Base-by-base conservation (phyloP, 2,888 invertebrate genomes). In the Brachyopa scutellaris region DNA sequence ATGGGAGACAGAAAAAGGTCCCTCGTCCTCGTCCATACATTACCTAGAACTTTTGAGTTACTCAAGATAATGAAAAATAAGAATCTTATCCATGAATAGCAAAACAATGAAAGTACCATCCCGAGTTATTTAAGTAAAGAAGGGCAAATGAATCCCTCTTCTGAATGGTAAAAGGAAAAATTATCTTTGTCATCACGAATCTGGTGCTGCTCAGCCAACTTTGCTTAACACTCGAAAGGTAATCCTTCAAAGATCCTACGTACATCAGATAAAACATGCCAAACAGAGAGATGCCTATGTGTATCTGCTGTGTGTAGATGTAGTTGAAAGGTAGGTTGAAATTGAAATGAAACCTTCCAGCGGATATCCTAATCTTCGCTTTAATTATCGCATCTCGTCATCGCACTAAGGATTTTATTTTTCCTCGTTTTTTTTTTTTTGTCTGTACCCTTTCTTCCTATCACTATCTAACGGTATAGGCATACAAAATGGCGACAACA, bases 351-450 rank as follows among this genome's bases (percentile, higher is more conserved):
- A 38, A 33, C 19, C 59, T 11, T 53, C 31, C 31, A 61, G 40
- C 21, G 59, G 70, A 61, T 70, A 42, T 70, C 70, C 33, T 61
- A 31, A 61, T 61, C 49, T 51, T 40, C 17, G 19, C 31, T 15
- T 59, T 61, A 70, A 51, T 61, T 70, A 61, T 70, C 61, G 51
- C 42, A 70, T 70, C 61, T 51, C 29, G 9, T 15, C 31, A 70
- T 70, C 70, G 49, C 36, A 42, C 61, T 15, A 15, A 51, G 11
- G n/a, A n/a, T n/a, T 33, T 11, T 53, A 11, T 9, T 19, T 31
- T 51, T 53, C 17, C 19, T 11, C 5, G 13, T n/a, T 19, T 19
- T 3, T 9, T 33, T 2, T 45, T 45, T 19, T n/a, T n/a, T n/a
- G n/a, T n/a, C n/a, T n/a, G n/a, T 29, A 9, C 15, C 51, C 9